Conservation (phyloP, 1,140 invertebrate species). For the Anoplophora glabripennis region DNA sequence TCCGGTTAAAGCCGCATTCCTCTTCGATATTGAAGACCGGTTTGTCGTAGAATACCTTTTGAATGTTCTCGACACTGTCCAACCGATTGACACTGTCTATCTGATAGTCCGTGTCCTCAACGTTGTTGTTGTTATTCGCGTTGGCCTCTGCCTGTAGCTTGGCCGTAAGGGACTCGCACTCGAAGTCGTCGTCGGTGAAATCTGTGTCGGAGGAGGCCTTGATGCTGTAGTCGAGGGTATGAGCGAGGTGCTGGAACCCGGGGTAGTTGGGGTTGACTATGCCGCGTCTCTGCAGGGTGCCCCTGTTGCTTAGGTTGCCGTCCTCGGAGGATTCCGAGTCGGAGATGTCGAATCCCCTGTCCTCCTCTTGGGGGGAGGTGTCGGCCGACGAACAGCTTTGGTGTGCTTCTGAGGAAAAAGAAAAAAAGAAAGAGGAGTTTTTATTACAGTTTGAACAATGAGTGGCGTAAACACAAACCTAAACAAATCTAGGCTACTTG, state of each 20-base stretch:
- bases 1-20: slow-evolving; percentile 13
- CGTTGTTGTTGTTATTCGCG: slow-evolving; percentile 41
- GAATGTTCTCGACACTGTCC: slow-evolving; percentile 53
- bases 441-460: no score
- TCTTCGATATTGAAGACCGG: slow-evolving; percentile 54
- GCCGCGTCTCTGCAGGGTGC: slow-evolving; percentile 53
- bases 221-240: slow-evolving; percentile 49
- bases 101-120: slow-evolving; percentile 32
- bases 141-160: slow-evolving; percentile 37
- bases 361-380: slow-evolving; percentile 45
- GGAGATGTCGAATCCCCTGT: slow-evolving; percentile 43
- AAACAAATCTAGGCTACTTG: no score
- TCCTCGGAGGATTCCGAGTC: slow-evolving; percentile 47
- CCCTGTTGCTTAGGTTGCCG: slow-evolving; percentile 37
- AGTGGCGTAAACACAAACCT: no score
- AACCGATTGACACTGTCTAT: slow-evolving; percentile 56
- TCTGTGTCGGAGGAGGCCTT: slow-evolving; percentile 49
- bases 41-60: slow-evolving; percentile 60
- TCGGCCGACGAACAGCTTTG: slow-evolving; percentile 45
- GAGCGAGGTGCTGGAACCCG: slow-evolving; percentile 63
- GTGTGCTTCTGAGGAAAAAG: slow-evolving; percentile 37
- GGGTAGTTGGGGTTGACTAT: slow-evolving; percentile 79
- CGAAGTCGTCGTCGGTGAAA: slow-evolving; percentile 52
- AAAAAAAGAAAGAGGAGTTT: no score
- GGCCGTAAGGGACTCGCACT: slow-evolving; percentile 25